A percentile compares a stretch with the other conserved stretches of the same genome.
These are phyloP conservation scores for Cataglyphis livida DNA, from an alignment of 2,888 invertebrate genomes.

Conservation along the genomic window DNA sequence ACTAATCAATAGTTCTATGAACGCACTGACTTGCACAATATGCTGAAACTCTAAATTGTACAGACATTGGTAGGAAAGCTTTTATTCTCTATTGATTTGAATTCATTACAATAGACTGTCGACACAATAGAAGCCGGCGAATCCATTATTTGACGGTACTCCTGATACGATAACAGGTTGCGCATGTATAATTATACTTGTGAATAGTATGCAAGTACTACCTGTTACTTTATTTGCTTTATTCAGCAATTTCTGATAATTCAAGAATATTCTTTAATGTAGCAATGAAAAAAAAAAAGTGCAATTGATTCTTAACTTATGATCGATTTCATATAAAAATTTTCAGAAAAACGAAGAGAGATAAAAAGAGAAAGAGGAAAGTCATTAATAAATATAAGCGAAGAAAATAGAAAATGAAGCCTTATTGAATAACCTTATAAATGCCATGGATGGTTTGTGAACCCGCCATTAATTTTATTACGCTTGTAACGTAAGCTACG, in stretches of 20 bases:
- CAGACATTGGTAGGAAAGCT: slow-evolving; percentile 22
- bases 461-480: slow-evolving; percentile 35
- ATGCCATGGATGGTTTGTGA: slow-evolving; percentile 2
- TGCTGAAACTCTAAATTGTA: slow-evolving; percentile 17
- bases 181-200: slow-evolving; percentile 38
- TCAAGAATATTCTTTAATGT: background rate
- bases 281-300: background rate
- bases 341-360: background rate
- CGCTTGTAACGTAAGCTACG: background rate
- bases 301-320: background rate
- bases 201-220: background rate
- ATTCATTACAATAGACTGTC: slow-evolving; percentile 60
- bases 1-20: slow-evolving; percentile 15
- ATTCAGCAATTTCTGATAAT: slow-evolving; percentile 2
- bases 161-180: slow-evolving; percentile 47
- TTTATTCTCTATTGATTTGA: slow-evolving; percentile 45
- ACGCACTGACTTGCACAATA: background rate
- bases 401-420: background rate
- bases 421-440: slow-evolving; percentile 27
- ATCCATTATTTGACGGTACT: slow-evolving; percentile 61
- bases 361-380: background rate
- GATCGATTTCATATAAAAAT: slow-evolving; percentile 1
- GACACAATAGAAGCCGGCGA: slow-evolving; percentile 55
- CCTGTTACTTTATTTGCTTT: background rate
- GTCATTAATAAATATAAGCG: background rate